Percentiles rank a stretch among this genome's conserved stretches.
Evolutionary conservation across 1,140 invertebrate species (phyloP).

Genomic region (Rhynchophorus ferrugineus): DNA sequence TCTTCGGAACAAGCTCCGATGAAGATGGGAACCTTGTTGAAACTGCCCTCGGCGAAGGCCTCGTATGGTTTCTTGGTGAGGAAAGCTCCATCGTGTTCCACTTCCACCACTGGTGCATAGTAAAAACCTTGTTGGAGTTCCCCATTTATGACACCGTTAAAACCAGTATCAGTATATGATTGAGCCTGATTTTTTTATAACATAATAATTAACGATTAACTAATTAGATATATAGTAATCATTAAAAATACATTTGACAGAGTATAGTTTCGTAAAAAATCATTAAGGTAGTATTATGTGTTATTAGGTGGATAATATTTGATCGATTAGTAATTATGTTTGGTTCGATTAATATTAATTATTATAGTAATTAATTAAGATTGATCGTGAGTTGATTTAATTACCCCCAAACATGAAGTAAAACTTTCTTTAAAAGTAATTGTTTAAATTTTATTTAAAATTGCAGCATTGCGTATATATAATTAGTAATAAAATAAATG

Average conservation of each 20-base stretch:
- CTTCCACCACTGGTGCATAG: slow-evolving; percentile 27
- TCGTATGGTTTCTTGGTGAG: slow-evolving; percentile 23
- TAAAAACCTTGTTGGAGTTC: slow-evolving; percentile 23
- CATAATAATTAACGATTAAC: not conserved
- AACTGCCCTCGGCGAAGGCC: slow-evolving; percentile 17
- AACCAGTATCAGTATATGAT: slow-evolving; percentile 1
- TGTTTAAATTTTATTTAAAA: no score
- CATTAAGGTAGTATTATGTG: no score
- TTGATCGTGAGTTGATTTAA: no score
- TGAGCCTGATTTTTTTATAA: slow-evolving; percentile 8
- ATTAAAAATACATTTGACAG: no score
- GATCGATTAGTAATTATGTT: not conserved
- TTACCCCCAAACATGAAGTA: no score
- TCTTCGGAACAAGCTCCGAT: slow-evolving; percentile 30
- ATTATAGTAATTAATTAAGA: no score
- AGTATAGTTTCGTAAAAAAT: no score
- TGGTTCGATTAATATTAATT: not conserved
- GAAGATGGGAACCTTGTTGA: slow-evolving; percentile 26
- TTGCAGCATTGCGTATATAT: no score
- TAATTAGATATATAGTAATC: no score
- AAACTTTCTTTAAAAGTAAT: no score
- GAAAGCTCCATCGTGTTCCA: slow-evolving; percentile 21
- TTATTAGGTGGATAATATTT: no score
- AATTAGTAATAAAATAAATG: no score
- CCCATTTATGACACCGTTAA: slow-evolving; percentile 11